Evolutionary conservation across 2,113 vertebrate genomes (phyloP), one percentile per base, ranked within the genome.

Genomic region (Mustela nigripes): DNA sequence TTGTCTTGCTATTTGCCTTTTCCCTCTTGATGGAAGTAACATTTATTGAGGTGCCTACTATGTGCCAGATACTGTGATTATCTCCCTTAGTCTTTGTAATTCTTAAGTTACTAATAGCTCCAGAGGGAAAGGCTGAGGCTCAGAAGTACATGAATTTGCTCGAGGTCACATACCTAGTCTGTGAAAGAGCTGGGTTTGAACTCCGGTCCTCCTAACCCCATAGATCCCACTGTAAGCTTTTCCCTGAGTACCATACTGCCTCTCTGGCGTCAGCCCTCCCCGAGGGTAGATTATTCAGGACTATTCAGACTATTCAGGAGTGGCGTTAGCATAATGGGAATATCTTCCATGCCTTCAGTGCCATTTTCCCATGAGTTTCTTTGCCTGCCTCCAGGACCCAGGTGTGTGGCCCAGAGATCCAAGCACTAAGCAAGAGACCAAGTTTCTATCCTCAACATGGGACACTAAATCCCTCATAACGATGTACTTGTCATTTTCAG

Each of bases 131-230:
- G 93, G 53, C 50, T 86, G 60, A 96, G 62, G 19, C 48, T 91
- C 31, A 89, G 87, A 96, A 89, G 33, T 96, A 62, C 78, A 31
- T 94, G 22, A 92, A 86, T 95, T 95, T 89, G 67, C 73, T 22
- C n/a, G 69, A 63, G 11, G 50, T 87, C 58, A 89, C 5, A 24
- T 33, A 22, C 8, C 2, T 78, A 71, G 74, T 48, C n/a, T 18
- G 4, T 92, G 80, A 86, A 97, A 82, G 62, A 94, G 11, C 78
- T 92, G 33, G 26, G 4, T 95, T 96, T 95, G 53, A 92, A 92
- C 45, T 96, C 45, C 48, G 60, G n/a, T 62, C 53, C 31, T 86
- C 56, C 31, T 90, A 14, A 73, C 21, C 12, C 10, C 11, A 11
- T 76, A 65, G 33, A 71, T 42, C 18, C 62, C 33, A 73, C 11